Conservation (phyloP, 2,888 invertebrate species). For the Ectemnius continuus region DNA sequence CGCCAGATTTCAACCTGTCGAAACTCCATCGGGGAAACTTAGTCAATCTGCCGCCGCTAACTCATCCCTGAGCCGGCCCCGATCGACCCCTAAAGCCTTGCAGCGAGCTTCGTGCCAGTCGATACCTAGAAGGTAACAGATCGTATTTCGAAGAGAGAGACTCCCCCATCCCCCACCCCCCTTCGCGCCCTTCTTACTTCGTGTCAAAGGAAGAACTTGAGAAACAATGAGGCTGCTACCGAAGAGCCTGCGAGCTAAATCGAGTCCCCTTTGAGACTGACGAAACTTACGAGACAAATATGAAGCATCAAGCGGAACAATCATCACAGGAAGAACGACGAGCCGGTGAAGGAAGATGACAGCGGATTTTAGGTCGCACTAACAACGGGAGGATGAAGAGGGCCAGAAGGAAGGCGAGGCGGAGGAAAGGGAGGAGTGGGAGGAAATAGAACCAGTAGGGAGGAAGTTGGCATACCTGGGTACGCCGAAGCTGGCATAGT, state of each 20-base stretch:
- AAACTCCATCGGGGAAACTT: conserved; percentile 69
- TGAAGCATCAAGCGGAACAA: not conserved
- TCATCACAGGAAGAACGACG: not conserved
- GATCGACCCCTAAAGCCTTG: conserved; percentile 60
- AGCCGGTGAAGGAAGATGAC: not conserved
- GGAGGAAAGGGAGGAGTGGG: conserved; percentile 16
- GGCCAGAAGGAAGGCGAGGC: not conserved
- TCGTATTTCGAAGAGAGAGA: conserved; percentile 53
- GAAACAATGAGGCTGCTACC: conserved; percentile 30
- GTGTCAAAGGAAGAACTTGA: conserved; percentile 45
- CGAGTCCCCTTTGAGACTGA: no score
- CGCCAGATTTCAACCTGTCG: conserved; percentile 70
- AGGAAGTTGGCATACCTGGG: conserved; percentile 56
- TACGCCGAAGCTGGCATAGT: conserved; percentile 60
- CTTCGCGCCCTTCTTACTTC: conserved; percentile 13
- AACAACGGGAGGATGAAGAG: not conserved
- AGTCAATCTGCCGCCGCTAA: conserved; percentile 70
- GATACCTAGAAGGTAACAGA: conserved; percentile 59
- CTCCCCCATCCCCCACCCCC: conserved; percentile 6
- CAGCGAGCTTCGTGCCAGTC: conserved; percentile 56
- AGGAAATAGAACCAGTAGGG: conserved; percentile 14
- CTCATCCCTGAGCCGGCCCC: conserved; percentile 51
- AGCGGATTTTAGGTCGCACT: not conserved
- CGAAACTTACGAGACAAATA: no score
- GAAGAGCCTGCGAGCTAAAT: not conserved